These are phyloP conservation scores for Oreochromis grahami DNA, from an alignment of 2,797 vertebrate species.

Conservation along the genomic window DNA sequence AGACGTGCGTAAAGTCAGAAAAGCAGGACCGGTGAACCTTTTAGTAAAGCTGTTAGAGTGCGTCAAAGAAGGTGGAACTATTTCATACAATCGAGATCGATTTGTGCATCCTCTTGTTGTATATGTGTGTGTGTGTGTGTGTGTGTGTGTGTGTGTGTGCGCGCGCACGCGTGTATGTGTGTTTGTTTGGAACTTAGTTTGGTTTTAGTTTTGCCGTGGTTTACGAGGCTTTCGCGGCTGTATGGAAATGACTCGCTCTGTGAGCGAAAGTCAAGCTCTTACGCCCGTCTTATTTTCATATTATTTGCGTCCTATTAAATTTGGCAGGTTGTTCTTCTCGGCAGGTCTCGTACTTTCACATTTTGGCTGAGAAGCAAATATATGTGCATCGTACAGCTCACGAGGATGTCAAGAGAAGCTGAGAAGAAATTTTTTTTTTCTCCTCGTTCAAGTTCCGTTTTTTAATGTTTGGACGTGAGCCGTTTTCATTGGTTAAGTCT, in stretches of 20 bases:
- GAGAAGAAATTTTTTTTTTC: not conserved
- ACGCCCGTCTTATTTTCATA: constrained; percentile 14
- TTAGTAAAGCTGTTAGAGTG: not conserved
- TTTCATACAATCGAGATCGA: not conserved
- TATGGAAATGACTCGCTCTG: constrained; percentile 24
- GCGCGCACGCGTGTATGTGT: not conserved
- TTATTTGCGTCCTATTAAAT: constrained; percentile 28
- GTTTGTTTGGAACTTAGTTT: not conserved
- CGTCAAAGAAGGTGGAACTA: not conserved
- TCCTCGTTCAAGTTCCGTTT: constrained; percentile 26
- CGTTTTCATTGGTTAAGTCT: not conserved
- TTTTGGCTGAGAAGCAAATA: not conserved
- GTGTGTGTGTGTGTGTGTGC: rapidly evolving
- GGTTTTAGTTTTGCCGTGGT: constrained; percentile 1
- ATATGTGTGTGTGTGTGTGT: rapidly evolving
- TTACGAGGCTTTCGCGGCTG: not conserved
- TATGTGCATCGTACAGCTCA: not conserved
- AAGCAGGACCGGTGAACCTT: not conserved
- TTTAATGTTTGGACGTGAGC: not conserved
- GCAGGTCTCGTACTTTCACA: not conserved
- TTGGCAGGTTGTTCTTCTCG: not conserved
- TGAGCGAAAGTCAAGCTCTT: not conserved
- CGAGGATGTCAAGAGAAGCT: not conserved
- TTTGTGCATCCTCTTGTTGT: not conserved
- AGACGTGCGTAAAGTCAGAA: not conserved